These are phyloP conservation scores for Oncorhynchus tshawytscha DNA, from an alignment of 2,113 vertebrate species.

Conservation along the genomic window DNA sequence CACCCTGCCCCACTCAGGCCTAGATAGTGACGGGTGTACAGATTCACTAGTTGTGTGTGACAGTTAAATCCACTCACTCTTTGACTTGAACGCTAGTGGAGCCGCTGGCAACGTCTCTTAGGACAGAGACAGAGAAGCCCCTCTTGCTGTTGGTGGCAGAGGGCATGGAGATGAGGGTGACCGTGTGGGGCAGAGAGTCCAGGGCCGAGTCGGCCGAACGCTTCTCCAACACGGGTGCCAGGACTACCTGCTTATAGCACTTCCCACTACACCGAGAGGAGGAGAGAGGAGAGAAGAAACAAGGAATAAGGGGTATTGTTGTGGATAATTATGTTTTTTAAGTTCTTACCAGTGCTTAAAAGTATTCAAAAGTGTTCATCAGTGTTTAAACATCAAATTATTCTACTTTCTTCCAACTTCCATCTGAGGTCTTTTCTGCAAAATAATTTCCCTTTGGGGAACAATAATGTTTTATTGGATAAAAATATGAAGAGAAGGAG, in stretches of 20 bases:
- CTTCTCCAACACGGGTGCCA: conserved; percentile 91
- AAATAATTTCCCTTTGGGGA: not conserved
- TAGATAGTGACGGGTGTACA: not conserved
- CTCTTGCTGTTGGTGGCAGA: conserved; percentile 86
- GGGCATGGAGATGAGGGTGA: conserved; percentile 92
- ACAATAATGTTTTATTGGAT: not conserved
- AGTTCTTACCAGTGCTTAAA: not conserved
- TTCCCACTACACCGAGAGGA: conserved; percentile 77
- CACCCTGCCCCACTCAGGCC: conserved; percentile 10
- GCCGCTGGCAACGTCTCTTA: conserved; percentile 78
- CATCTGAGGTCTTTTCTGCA: not conserved
- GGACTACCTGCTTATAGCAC: conserved; percentile 91
- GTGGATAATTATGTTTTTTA: not conserved
- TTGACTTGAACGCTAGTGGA: conserved; percentile 88
- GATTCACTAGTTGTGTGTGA: not conserved
- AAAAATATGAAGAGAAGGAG: not conserved
- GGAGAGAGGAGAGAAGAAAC: not conserved
- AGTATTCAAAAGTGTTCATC: not conserved
- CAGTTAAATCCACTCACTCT: conserved; percentile 81
- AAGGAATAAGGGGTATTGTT: not conserved
- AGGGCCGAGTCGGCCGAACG: conserved; percentile 82
- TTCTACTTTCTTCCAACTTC: too few species aligned
- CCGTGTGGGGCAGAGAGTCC: conserved; percentile 88
- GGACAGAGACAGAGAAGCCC: conserved; percentile 86
- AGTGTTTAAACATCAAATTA: too few species aligned